A percentile compares a stretch with the other conserved stretches of the same genome.
Evolutionary conservation across 2,797 vertebrate species (phyloP).

Genomic region (Saguinus oedipus): DNA sequence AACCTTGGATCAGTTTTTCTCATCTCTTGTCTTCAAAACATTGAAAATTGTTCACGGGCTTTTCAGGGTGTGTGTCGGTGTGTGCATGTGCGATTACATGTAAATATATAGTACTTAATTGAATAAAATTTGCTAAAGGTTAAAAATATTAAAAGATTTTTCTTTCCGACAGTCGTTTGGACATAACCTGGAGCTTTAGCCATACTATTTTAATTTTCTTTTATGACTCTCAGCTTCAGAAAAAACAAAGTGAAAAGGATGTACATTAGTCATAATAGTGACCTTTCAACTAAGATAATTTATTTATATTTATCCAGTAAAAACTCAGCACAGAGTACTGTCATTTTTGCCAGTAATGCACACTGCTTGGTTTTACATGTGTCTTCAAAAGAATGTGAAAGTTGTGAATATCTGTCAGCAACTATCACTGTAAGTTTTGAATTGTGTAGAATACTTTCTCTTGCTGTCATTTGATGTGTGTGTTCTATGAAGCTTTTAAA

Average conservation of each 20-base stretch:
- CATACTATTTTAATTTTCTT: background rate
- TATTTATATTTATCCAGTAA: background rate
- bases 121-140: background rate
- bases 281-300: background rate
- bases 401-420: conserved; percentile 24
- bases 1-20: background rate
- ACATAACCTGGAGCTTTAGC: background rate
- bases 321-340: background rate
- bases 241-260: conserved; percentile 14
- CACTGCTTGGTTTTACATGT: background rate
- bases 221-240: background rate
- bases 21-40: background rate
- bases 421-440: background rate
- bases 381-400: conserved; percentile 13
- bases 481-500: conserved; percentile 14
- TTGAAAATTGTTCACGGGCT: background rate
- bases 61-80: background rate
- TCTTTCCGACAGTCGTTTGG: background rate
- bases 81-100: background rate
- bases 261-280: background rate
- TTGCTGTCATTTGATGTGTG: background rate
- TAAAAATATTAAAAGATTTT: background rate
- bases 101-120: background rate
- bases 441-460: conserved; percentile 1
- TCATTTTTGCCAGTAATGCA: background rate